Evolutionary conservation across 2,797 vertebrate species (phyloP).

Genomic region (Chiloscyllium punctatum): DNA sequence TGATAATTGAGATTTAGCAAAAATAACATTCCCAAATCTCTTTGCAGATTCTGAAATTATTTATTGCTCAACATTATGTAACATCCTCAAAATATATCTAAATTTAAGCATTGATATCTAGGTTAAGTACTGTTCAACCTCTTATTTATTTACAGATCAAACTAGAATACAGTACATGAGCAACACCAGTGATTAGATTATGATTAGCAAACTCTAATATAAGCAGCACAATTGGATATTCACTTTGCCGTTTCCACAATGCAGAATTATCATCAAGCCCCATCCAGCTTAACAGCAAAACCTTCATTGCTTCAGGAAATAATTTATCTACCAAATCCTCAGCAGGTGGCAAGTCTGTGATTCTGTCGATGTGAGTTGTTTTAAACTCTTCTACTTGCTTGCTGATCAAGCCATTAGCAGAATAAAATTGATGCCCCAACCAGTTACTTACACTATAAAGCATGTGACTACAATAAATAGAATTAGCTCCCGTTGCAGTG

Average conservation of each 20-base stretch:
- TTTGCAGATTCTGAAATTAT: not conserved
- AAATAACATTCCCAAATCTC: not conserved
- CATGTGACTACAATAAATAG: constrained; percentile 59
- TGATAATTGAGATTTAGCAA: not conserved
- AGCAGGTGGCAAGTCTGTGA: constrained; percentile 68
- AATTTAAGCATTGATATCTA: not conserved
- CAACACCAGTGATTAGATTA: constrained; percentile 74
- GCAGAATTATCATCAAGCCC: constrained; percentile 61
- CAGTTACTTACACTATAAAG: constrained; percentile 58
- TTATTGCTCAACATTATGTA: not conserved
- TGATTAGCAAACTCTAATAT: constrained; percentile 76
- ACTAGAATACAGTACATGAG: constrained; percentile 73
- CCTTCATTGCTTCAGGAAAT: constrained; percentile 70
- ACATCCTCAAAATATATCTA: not conserved
- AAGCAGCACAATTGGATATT: constrained; percentile 71
- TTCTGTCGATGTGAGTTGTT: constrained; percentile 66
- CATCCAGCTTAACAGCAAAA: constrained; percentile 72
- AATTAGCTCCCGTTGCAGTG: constrained; percentile 36
- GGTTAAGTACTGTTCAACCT: not conserved
- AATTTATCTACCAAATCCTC: constrained; percentile 64
- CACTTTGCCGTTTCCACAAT: constrained; percentile 63
- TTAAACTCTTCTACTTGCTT: constrained; percentile 70
- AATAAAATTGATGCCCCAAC: constrained; percentile 67
- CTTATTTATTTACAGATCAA: constrained; percentile 64
- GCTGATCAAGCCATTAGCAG: constrained; percentile 63